Evolutionary conservation across 2,797 vertebrate species (phyloP).

Genomic region (Paratrypauchen microcephalus): DNA sequence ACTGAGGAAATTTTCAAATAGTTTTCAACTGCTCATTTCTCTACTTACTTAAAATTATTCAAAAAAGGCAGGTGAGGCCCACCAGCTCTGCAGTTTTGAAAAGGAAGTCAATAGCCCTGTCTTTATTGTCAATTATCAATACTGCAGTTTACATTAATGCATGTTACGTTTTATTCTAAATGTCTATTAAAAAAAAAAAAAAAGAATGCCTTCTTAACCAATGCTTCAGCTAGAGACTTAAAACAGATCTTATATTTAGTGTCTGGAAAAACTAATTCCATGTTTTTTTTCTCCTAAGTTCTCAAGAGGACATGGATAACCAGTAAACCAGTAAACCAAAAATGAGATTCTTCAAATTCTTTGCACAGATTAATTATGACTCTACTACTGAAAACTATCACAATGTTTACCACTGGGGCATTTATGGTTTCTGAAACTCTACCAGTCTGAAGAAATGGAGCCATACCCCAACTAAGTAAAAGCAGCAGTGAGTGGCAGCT

Average conservation of each 20-base stretch:
- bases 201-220: constrained; percentile 15
- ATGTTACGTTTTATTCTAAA: too few relatives aligned
- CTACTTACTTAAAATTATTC: too few relatives aligned
- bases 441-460: constrained; percentile 7
- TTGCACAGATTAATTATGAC: constrained; percentile 20
- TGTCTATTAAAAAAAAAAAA: too few relatives aligned
- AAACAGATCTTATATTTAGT: constrained; percentile 22
- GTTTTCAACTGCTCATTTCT: too few relatives aligned
- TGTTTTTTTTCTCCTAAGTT: constrained; percentile 19
- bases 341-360: constrained; percentile 18
- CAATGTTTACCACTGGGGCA: not conserved
- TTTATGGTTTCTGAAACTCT: not conserved
- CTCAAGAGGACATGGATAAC: constrained; percentile 34
- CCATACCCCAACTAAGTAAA: constrained; percentile 15
- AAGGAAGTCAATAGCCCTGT: too few relatives aligned
- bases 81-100: too few relatives aligned
- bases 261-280: constrained; percentile 44
- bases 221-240: constrained; percentile 45
- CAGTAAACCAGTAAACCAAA: constrained; percentile 47
- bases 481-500: constrained; percentile 4
- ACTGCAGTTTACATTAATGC: too few relatives aligned
- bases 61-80: too few relatives aligned
- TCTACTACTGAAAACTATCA: not conserved
- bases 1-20: too few relatives aligned
- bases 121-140: too few relatives aligned